Evolutionary conservation across 1,140 invertebrate species (phyloP), one percentile per base, ranked within the genome.

Genomic region (Batillaria attramentaria): DNA sequence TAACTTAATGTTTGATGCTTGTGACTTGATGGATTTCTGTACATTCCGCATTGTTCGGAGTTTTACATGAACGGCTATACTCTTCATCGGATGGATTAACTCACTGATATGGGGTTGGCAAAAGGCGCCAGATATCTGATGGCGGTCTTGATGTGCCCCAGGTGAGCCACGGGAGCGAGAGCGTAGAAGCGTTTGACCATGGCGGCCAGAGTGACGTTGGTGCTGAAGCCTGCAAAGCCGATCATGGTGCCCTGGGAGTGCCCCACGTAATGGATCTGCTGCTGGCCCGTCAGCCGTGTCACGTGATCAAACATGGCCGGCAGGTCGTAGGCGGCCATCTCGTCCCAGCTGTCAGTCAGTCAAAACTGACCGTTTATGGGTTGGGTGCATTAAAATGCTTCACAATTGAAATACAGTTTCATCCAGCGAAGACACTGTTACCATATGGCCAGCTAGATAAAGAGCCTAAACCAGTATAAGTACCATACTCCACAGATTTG

Each of bases 121-220:
- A 90, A 88, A 2, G 89, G 89, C 31, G 90, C 86, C n/a, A 93
- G 60, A 35, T 83, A 83, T 41, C 79, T 82, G 8, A 92, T 81
- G 8, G 95, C 95, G 80, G 94, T 95, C 85, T 92, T 93, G 4
- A 96, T 92, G 77, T 96, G 90, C 1, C 92, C 91, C 87, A 96
- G 92, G 82, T 92, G 95, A 0, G 94, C 94, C 0, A 96, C 93
- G 0, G 96, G 96, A 1, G 95, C 96, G 50, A 97, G 89, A 0
- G 94, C 94, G 73, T 94, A 92, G 74, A 91, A 90, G 13, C 85
- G 78, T 81, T 86, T 86, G 8, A 88, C 80, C 77, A 84, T 85
- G n/a, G 80, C 41, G 16, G 75, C 84, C 16, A 85, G 46, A 65
- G 83, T 76, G 43, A 73, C 66, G 70, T 88, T 82, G 50, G 72